Conservation (phyloP, 2,113 vertebrate genomes). For the Actenoides lindsayi region DNA sequence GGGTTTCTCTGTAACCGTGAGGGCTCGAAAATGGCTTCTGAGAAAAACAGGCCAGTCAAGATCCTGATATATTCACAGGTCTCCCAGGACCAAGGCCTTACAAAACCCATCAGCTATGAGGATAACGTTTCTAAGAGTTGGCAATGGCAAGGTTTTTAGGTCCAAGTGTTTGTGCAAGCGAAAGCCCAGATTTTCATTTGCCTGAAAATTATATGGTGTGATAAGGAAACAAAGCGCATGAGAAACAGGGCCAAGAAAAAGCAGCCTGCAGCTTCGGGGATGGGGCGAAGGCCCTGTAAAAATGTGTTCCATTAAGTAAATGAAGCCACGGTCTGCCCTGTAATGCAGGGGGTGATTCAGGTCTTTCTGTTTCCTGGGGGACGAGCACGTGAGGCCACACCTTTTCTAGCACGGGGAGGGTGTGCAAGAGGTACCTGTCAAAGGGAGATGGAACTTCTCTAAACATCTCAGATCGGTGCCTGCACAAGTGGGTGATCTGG, state of each 20-base stretch:
- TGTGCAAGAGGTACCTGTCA: not conserved
- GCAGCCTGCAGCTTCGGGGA: not conserved
- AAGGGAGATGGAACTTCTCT: not conserved
- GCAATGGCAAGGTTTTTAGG: not conserved
- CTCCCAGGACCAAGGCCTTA: constrained; percentile 8
- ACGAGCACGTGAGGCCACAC: not conserved
- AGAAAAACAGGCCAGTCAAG: not conserved
- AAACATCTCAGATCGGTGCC: not conserved
- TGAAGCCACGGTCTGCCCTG: not conserved
- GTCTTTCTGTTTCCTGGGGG: not conserved
- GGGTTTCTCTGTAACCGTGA: not conserved
- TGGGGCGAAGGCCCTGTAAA: not conserved
- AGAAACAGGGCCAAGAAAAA: not conserved
- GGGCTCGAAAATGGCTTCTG: not conserved
- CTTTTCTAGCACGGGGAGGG: not conserved
- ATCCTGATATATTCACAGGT: constrained; percentile 27
- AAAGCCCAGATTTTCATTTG: constrained; percentile 42
- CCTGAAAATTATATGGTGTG: constrained; percentile 11
- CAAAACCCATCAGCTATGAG: not conserved
- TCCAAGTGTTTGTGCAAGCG: constrained; percentile 25
- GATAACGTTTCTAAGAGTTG: not conserved
- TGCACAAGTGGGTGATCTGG: not conserved
- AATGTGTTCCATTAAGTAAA: constrained; percentile 47
- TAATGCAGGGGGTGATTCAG: not conserved
- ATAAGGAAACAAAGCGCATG: constrained; percentile 28